phyloP scores from a whole-genome alignment of 1,140 invertebrate genomes.

The Cecropterus lyciades region DNA sequence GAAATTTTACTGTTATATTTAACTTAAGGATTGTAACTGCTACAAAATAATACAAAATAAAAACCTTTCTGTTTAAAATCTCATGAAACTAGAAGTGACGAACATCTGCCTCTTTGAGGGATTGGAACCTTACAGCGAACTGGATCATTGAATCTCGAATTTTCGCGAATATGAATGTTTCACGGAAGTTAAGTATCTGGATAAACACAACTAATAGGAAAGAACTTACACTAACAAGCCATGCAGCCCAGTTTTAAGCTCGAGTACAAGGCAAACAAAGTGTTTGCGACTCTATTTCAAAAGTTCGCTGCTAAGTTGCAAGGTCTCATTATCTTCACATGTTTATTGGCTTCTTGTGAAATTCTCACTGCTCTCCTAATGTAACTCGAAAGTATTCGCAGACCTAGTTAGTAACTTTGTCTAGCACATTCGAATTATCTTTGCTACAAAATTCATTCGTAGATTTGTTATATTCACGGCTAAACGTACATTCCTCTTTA shows the following conservation, averaged over 20 bases:
- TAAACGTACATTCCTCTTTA: constrained; percentile 34
- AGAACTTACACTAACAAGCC: constrained; percentile 30
- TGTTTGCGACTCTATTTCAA: constrained; percentile 20
- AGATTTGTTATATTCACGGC: constrained; percentile 24
- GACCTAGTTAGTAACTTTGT: not conserved
- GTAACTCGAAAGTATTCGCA: not conserved
- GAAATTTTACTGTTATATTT: not conserved
- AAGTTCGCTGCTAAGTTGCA: constrained; percentile 24
- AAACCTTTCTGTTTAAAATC: not conserved
- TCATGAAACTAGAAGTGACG: not conserved
- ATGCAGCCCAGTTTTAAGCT: constrained; percentile 22
- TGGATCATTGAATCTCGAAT: not conserved
- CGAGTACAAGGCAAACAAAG: constrained; percentile 23
- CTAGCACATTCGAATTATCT: constrained; percentile 3
- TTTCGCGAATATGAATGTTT: not conserved
- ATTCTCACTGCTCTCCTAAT: constrained; percentile 1
- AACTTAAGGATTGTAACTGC: not conserved
- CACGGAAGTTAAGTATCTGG: not conserved
- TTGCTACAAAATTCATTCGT: not conserved
- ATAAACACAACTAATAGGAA: constrained; percentile 17
- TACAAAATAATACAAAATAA: constrained; percentile 18
- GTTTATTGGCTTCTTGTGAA: constrained; percentile 11
- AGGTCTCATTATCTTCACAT: constrained; percentile 17
- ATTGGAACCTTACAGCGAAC: constrained; percentile 9
- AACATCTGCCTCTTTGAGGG: not conserved